Evolutionary conservation across 2,797 vertebrate genomes (phyloP).

Genomic region (Sebastes kiyomatsui): DNA sequence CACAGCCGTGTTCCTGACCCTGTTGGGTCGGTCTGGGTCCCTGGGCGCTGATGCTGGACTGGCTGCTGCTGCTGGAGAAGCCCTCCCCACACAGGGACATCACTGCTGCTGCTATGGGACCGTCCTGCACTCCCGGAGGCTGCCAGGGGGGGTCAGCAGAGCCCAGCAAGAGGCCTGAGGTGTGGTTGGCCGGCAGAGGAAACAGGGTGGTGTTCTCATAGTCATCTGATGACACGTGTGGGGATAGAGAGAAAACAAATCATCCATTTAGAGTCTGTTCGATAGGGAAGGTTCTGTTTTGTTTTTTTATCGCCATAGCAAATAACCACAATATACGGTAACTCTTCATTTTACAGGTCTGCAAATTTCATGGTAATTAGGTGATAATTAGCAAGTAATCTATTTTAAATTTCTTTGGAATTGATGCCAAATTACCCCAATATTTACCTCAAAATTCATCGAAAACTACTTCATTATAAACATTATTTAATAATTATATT

Average conservation of each 20-base stretch:
- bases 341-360: too few relatives aligned
- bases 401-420: too few relatives aligned
- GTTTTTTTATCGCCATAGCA: not conserved
- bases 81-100: slow-evolving; percentile 56
- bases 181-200: slow-evolving; percentile 1
- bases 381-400: too few relatives aligned
- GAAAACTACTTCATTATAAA: too few relatives aligned
- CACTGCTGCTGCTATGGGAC: slow-evolving; percentile 19
- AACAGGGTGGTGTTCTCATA: slow-evolving; percentile 56
- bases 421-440: too few relatives aligned
- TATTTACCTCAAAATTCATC: too few relatives aligned
- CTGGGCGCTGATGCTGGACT: slow-evolving; percentile 44
- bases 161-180: not conserved
- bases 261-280: not conserved
- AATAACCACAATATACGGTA: not conserved
- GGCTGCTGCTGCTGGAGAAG: slow-evolving; percentile 67
- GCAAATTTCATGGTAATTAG: too few relatives aligned
- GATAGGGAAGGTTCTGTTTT: not conserved
- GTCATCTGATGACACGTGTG: slow-evolving; percentile 43
- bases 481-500: too few relatives aligned
- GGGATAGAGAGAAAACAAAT: not conserved
- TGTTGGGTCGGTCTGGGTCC: slow-evolving; percentile 74
- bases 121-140: slow-evolving; percentile 64
- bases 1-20: slow-evolving; percentile 41
- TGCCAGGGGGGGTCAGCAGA: slow-evolving; percentile 36